Percentiles rank a stretch among this genome's conserved stretches.
phyloP scores from a whole-genome alignment of 2,888 invertebrate species.

The Alviniconcha strummeri region DNA sequence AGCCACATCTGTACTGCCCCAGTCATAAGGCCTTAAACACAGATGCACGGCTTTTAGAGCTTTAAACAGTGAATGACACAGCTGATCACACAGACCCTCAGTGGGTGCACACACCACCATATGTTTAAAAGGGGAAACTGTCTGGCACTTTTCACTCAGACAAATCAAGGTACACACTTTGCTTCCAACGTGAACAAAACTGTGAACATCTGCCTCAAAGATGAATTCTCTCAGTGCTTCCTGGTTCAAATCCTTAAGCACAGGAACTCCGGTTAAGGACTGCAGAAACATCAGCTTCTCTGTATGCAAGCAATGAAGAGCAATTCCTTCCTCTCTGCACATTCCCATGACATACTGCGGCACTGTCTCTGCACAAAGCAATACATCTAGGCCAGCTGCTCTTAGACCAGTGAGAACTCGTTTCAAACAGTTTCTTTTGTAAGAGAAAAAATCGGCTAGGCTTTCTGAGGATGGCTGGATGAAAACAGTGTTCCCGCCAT shows the following conservation, averaged over 20 bases:
- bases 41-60: slow-evolving; percentile 8
- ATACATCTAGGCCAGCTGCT: slow-evolving; percentile 32
- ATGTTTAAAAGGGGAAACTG: background rate
- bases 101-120: slow-evolving; percentile 41
- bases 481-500: slow-evolving; percentile 16
- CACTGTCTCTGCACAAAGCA: slow-evolving; percentile 49
- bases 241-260: slow-evolving; percentile 32
- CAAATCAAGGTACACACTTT: slow-evolving; percentile 31
- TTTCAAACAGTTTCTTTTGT: slow-evolving; percentile 22
- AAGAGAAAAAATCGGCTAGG: slow-evolving; percentile 29
- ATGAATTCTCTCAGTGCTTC: slow-evolving; percentile 19
- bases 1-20: background rate
- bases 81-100: slow-evolving; percentile 36
- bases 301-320: slow-evolving; percentile 35
- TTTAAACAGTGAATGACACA: slow-evolving; percentile 24
- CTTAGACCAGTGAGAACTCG: slow-evolving; percentile 32
- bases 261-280: slow-evolving; percentile 27
- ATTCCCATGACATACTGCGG: slow-evolving; percentile 50
- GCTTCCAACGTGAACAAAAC: slow-evolving; percentile 19
- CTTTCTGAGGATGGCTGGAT: background rate
- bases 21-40: background rate
- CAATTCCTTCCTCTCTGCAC: slow-evolving; percentile 44
- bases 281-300: slow-evolving; percentile 7
- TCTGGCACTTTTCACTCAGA: background rate
- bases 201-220: slow-evolving; percentile 2